Conservation (phyloP, 2,888 invertebrate species). For the Andrena camellia region DNA sequence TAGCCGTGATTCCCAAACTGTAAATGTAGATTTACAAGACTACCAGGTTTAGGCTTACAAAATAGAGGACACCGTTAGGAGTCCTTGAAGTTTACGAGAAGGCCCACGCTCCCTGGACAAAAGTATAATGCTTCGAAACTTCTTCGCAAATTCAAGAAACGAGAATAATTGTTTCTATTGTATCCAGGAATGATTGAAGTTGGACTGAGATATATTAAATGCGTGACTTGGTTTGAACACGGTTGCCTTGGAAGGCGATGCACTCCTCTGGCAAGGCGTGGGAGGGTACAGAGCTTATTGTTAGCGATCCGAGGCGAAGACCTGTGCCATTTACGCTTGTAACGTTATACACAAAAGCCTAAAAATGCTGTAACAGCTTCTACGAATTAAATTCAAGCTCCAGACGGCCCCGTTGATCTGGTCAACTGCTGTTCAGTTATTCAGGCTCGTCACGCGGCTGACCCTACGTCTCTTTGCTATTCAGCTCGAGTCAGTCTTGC, state of each 20-base stretch:
- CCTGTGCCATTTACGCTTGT: slow-evolving; percentile 3
- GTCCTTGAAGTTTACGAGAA: no score
- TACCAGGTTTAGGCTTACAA: no score
- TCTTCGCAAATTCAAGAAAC: no score
- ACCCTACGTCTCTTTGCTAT: slow-evolving; percentile 48
- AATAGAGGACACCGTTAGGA: no score
- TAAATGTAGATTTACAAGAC: no score
- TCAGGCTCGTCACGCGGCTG: slow-evolving; percentile 50
- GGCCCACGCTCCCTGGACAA: no score
- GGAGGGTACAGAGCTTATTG: neutral
- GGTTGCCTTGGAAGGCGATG: slow-evolving; percentile 6
- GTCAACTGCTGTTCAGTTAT: slow-evolving; percentile 42
- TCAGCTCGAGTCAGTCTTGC: slow-evolving; percentile 33
- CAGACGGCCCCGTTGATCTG: slow-evolving; percentile 29
- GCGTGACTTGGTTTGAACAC: neutral
- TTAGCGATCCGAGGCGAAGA: neutral
- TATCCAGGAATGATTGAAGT: no score
- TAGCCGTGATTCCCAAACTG: no score
- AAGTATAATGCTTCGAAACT: no score
- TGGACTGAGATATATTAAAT: neutral
- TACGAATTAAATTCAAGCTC: slow-evolving; percentile 29
- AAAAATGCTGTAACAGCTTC: slow-evolving; percentile 11
- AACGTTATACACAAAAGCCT: slow-evolving; percentile 6
- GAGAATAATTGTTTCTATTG: no score
- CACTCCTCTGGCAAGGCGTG: neutral